phyloP scores from a whole-genome alignment of 2,888 invertebrate species.

The Stegophylla sp. region DNA sequence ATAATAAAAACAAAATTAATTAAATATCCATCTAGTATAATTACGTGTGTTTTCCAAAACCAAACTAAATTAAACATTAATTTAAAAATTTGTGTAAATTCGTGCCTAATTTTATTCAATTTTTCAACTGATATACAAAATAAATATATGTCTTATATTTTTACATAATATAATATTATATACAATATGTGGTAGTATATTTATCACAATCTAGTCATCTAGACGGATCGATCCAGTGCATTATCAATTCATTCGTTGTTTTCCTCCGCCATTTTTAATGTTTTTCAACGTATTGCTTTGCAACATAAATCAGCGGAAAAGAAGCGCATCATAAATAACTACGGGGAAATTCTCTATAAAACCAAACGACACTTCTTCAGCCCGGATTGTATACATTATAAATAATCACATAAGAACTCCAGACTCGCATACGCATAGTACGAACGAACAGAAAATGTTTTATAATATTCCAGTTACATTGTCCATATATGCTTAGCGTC shows the following conservation, averaged over 20 bases:
- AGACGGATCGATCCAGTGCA: slow-evolving; percentile 8
- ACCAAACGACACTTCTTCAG: slow-evolving; percentile 33
- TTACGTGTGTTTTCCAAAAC: too few relatives aligned
- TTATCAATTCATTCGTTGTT: slow-evolving; percentile 39
- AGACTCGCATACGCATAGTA: not conserved
- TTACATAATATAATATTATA: not conserved
- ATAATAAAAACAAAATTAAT: too few relatives aligned
- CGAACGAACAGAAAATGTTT: not conserved
- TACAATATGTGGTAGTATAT: slow-evolving; percentile 27
- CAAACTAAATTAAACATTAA: too few relatives aligned
- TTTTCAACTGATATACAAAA: too few relatives aligned
- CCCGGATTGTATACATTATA: slow-evolving; percentile 6
- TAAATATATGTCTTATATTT: not conserved
- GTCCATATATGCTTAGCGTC: slow-evolving; percentile 14
- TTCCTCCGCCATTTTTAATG: slow-evolving; percentile 41
- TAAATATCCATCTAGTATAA: too few relatives aligned
- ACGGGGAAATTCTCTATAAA: slow-evolving; percentile 31
- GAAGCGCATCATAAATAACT: slow-evolving; percentile 48
- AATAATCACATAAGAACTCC: slow-evolving; percentile 24
- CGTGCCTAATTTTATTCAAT: too few relatives aligned
- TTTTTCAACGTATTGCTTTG: slow-evolving; percentile 30
- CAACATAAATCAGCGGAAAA: slow-evolving; percentile 43
- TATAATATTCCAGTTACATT: slow-evolving; percentile 36
- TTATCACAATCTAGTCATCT: slow-evolving; percentile 36
- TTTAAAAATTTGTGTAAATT: too few relatives aligned